These are phyloP conservation scores for Drosophila arizonae DNA, from an alignment of 1,140 invertebrate species.

Conservation along the genomic window DNA sequence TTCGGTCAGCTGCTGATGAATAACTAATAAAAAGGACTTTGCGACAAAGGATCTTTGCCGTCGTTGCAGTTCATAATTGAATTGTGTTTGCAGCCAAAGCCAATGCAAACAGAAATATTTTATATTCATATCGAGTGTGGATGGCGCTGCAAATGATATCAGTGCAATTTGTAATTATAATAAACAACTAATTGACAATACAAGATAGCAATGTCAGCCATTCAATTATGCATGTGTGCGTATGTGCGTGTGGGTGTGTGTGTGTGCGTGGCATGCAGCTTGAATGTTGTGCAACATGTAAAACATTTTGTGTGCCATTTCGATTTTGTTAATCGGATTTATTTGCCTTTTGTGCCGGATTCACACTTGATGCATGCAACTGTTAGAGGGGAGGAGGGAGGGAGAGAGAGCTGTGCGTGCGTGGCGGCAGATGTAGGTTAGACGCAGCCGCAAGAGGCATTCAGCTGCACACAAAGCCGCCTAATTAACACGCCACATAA, in stretches of 20 bases:
- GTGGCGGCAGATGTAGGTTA: not conserved
- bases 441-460: slow-evolving; percentile 15
- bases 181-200: not conserved
- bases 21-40: too few relatives aligned
- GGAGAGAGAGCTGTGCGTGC: not conserved
- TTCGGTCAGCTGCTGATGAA: too few relatives aligned
- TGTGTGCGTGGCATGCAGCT: slow-evolving; percentile 7
- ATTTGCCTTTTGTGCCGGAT: slow-evolving; percentile 50
- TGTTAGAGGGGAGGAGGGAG: not conserved
- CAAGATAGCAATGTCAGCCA: not conserved
- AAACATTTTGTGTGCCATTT: slow-evolving; percentile 62
- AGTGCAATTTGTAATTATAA: slow-evolving; percentile 11
- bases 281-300: slow-evolving; percentile 27
- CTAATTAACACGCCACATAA: slow-evolving; percentile 69
- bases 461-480: slow-evolving; percentile 60
- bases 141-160: not conserved
- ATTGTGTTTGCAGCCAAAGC: not conserved
- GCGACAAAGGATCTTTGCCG: too few relatives aligned
- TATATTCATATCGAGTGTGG: not conserved
- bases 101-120: not conserved
- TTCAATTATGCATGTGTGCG: not conserved
- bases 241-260: not conserved
- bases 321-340: slow-evolving; percentile 69
- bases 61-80: not conserved
- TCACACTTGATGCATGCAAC: slow-evolving; percentile 63